phyloP scores from a whole-genome alignment of 1,140 invertebrate genomes.

The Aphelenchoides fujianensis region DNA sequence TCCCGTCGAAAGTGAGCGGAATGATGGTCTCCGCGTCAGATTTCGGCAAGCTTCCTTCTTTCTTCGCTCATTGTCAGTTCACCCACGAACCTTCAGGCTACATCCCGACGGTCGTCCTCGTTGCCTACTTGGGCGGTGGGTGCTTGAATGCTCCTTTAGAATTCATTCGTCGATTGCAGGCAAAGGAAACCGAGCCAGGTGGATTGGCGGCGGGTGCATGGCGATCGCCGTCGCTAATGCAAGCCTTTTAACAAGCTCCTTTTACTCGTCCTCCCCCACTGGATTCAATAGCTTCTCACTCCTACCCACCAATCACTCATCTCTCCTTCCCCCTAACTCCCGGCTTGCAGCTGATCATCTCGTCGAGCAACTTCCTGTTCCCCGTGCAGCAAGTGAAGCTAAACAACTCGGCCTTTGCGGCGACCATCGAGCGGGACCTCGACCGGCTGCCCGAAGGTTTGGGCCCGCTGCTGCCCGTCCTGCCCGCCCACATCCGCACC shows the following conservation, averaged over 20 bases:
- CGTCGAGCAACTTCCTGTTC: constrained; percentile 58
- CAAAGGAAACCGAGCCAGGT: constrained; percentile 53
- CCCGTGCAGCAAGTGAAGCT: constrained; percentile 29
- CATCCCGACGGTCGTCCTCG: constrained; percentile 52
- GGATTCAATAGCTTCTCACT: no score
- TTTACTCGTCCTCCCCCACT: no score
- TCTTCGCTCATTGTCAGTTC: constrained; percentile 45
- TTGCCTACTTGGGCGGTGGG: constrained; percentile 23
- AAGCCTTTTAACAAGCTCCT: neutral
- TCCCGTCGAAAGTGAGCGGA: constrained; percentile 60
- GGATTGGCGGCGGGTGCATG: constrained; percentile 60
- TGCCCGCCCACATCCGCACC: neutral
- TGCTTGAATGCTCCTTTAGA: no score
- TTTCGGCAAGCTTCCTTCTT: constrained; percentile 59
- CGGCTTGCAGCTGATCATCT: constrained; percentile 54
- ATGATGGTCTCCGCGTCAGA: constrained; percentile 60
- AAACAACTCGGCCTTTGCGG: constrained; percentile 2
- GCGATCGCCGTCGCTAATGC: constrained; percentile 56
- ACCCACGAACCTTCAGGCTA: constrained; percentile 56
- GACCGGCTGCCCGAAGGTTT: neutral
- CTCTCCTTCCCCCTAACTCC: no score
- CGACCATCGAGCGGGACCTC: constrained; percentile 16
- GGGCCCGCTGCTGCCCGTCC: neutral
- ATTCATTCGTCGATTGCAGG: neutral
- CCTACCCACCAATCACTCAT: no score